A percentile compares a stretch with the other conserved stretches of the same genome.
Conservation (phyloP, 2,888 invertebrate species). For the Phaonia tiefii region DNA sequence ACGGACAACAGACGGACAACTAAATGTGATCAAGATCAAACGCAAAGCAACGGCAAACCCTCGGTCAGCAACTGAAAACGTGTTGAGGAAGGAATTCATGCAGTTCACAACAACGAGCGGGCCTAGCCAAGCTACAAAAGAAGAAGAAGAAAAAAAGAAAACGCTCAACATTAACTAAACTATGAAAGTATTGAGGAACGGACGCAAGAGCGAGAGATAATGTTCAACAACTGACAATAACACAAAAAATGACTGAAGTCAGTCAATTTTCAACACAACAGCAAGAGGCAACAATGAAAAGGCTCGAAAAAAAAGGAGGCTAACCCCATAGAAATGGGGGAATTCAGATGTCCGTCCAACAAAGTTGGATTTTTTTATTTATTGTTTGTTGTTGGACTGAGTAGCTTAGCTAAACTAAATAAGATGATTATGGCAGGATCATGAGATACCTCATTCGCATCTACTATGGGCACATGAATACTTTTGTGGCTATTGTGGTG, state of each 20-base stretch:
- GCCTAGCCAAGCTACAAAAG: not conserved
- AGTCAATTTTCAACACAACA: slow-evolving; percentile 63
- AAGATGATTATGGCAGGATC: slow-evolving; percentile 32
- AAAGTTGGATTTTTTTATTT: no score
- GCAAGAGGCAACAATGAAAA: slow-evolving; percentile 32
- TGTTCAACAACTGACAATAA: slow-evolving; percentile 38
- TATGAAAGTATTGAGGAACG: not conserved
- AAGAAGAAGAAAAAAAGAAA: not conserved
- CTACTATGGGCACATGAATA: slow-evolving; percentile 4
- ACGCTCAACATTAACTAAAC: slow-evolving; percentile 5
- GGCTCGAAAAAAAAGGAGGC: slow-evolving; percentile 15
- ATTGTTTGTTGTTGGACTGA: no score
- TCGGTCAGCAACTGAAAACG: not conserved
- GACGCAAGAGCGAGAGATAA: no score
- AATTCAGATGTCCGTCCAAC: slow-evolving; percentile 14
- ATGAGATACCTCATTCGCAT: slow-evolving; percentile 4
- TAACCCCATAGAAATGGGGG: slow-evolving; percentile 1
- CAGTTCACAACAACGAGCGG: not conserved
- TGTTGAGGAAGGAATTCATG: slow-evolving; percentile 29
- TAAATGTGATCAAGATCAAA: slow-evolving; percentile 66
- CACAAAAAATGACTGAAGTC: slow-evolving; percentile 64
- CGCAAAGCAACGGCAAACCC: slow-evolving; percentile 31
- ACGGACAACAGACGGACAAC: slow-evolving; percentile 29
- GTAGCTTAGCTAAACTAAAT: not conserved
- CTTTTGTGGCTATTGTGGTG: slow-evolving; percentile 8